phyloP scores from a whole-genome alignment of 1,140 invertebrate genomes.

The Ostrea edulis region DNA sequence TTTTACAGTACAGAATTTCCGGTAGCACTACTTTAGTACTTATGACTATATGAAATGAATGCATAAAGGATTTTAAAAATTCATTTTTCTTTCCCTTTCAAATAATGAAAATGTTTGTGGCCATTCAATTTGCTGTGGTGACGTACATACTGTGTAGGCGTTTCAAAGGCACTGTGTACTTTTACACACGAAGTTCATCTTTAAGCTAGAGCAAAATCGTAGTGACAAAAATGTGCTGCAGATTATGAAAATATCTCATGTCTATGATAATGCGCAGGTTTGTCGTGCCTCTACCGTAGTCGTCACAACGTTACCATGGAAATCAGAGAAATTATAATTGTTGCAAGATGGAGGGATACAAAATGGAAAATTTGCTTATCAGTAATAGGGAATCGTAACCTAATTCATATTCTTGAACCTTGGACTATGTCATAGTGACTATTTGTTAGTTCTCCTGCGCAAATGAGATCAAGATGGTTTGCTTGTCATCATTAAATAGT shows the following conservation, averaged over 20 bases:
- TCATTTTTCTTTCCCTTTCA: too few relatives aligned
- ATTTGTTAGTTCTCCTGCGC: not conserved
- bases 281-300: constrained; percentile 1
- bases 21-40: too few relatives aligned
- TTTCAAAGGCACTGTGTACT: not conserved
- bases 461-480: not conserved
- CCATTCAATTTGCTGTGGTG: too few relatives aligned
- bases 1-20: too few relatives aligned
- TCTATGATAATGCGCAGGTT: constrained; percentile 2
- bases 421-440: not conserved
- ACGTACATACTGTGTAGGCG: too few relatives aligned
- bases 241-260: not conserved
- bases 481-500: not conserved
- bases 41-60: too few relatives aligned
- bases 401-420: not conserved
- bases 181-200: not conserved
- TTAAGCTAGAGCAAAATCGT: not conserved
- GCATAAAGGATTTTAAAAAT: too few relatives aligned
- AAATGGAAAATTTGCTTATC: not conserved
- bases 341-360: constrained; percentile 11
- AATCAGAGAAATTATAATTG: constrained; percentile 19
- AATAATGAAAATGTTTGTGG: too few relatives aligned
- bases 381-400: not conserved
- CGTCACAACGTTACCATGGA: constrained; percentile 12
- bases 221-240: not conserved